phyloP scores from a whole-genome alignment of 2,888 invertebrate genomes.

The Cephus pygmeus region DNA sequence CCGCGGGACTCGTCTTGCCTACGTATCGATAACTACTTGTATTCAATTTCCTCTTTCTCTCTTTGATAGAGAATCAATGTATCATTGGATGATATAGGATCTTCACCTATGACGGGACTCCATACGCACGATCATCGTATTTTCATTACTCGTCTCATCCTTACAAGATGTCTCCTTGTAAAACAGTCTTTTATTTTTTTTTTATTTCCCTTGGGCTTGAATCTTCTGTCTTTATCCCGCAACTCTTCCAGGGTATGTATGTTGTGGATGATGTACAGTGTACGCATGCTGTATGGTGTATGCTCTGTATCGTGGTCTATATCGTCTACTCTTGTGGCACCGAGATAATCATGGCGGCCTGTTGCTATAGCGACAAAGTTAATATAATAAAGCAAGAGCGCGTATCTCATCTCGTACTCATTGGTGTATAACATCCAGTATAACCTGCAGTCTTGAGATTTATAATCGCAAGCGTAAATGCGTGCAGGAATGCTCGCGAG shows the following conservation, averaged over 20 bases:
- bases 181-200: background rate
- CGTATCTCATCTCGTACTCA: slow-evolving; percentile 57
- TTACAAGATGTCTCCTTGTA: background rate
- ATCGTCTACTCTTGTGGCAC: background rate
- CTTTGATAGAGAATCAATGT: background rate
- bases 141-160: background rate
- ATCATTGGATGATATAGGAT: background rate
- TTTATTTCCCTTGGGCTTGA: background rate
- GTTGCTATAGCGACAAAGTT: slow-evolving; percentile 40
- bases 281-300: background rate
- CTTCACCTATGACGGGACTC: background rate
- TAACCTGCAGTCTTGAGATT: slow-evolving; percentile 53
- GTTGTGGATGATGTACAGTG: background rate
- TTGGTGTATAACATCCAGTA: slow-evolving; percentile 58
- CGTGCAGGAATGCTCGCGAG: slow-evolving; percentile 59
- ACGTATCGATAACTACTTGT: background rate
- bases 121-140: background rate
- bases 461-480: slow-evolving; percentile 56
- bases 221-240: background rate
- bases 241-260: background rate
- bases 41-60: background rate
- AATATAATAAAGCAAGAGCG: slow-evolving; percentile 51
- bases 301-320: background rate
- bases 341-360: background rate
- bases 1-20: background rate